A percentile compares a stretch with the other conserved stretches of the same genome.
Evolutionary conservation across 2,888 invertebrate species (phyloP).

Genomic region (Suillia variegata): DNA sequence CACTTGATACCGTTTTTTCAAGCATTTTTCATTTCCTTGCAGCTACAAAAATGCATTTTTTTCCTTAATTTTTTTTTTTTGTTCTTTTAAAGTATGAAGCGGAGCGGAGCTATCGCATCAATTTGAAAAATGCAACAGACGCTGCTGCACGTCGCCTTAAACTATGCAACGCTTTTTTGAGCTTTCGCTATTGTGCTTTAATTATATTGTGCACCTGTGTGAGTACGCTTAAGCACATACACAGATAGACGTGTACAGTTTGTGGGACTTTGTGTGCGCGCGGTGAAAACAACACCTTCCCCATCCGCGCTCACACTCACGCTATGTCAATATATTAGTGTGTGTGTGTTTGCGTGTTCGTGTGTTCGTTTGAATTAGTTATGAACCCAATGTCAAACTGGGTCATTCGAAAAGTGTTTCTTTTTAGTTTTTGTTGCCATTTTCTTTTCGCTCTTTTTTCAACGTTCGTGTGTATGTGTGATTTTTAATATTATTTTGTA

Average conservation of each 20-base stretch:
- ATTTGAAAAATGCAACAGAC: conserved; percentile 36
- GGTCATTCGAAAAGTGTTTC: conserved; percentile 37
- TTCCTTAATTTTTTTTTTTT: too few species aligned
- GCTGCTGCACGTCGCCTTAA: conserved; percentile 30
- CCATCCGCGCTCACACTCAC: too few species aligned
- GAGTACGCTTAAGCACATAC: conserved; percentile 21
- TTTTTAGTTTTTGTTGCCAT: not conserved
- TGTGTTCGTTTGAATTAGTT: conserved; percentile 46
- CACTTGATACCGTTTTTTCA: too few species aligned
- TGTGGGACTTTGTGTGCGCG: too few species aligned
- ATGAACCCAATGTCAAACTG: conserved; percentile 53
- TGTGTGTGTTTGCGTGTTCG: not conserved
- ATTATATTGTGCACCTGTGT: conserved; percentile 44
- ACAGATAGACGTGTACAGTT: too few species aligned
- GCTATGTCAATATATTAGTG: too few species aligned
- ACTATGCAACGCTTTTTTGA: conserved; percentile 19
- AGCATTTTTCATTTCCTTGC: too few species aligned
- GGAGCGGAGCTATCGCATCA: conserved; percentile 32
- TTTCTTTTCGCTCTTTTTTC: not conserved
- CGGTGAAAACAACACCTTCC: too few species aligned
- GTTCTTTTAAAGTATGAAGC: too few species aligned
- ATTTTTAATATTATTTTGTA: too few species aligned
- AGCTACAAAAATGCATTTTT: too few species aligned
- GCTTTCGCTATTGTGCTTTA: conserved; percentile 46
- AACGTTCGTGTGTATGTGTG: too few species aligned